Evolutionary conservation across 2,888 invertebrate species (phyloP), one percentile per base, ranked within the genome.

Genomic region (Drosophila setosimentum): DNA sequence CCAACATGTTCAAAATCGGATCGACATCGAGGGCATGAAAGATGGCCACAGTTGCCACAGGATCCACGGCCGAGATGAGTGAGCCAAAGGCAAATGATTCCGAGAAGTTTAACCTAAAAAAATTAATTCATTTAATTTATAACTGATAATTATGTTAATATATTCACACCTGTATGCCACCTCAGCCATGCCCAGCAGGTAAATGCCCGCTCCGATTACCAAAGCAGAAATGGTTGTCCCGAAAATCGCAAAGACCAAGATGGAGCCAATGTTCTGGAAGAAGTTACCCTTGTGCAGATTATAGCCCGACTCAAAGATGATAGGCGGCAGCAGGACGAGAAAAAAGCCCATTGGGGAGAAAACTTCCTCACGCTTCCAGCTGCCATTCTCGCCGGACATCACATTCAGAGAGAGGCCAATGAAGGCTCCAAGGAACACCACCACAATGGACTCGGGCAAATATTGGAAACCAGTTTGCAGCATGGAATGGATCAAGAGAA

Each of bases 21-120:
- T 99, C 99, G 0, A 99, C 98, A 93, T 99, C 97, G 32, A 99
- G 94, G 2, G 99, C 99, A 94, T 99, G 98, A 92, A 99, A 99
- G 82, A 99, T 99, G 13, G 99, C 99, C 33, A 99, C 96, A 0
- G 99, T 99, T 6, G 99, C 99, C 0, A 99, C 99, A 0, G 99
- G 99, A 94, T 99, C 99, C 6, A 99, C 99, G 32, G 99, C 99
- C 2, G 99, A 99, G 92, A 99, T 99, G 1, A 92, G 84, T 24
- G 99, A 98, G 10, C 99, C 99, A 94, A 99, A 99, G 1, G 99
- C 99, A 94, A 99, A 99, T 65, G 99, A 99, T 93, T 99, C 99
- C 10, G 99, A 97, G 93, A 99, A 98, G 92, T 97, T 97, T 68
- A 99, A 94, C 89, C 96, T 96, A 92, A 97, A 98, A 71, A 8